Evolutionary conservation across 2,797 vertebrate genomes (phyloP).

Genomic region (Mus spretus): DNA sequence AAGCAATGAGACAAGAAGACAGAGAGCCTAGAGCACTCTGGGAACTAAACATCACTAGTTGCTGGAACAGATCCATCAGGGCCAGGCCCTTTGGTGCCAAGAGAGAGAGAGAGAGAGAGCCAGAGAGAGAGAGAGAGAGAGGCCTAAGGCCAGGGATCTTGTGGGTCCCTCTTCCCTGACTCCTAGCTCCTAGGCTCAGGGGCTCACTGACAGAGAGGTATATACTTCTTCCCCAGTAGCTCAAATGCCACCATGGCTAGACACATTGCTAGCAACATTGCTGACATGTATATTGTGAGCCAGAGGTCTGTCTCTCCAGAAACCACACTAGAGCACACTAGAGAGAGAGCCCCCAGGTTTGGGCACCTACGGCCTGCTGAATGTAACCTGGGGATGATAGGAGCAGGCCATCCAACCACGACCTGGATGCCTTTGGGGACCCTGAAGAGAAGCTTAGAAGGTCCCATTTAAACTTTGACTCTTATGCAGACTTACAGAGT

Average conservation of each 20-base stretch:
- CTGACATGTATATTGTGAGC: not conserved
- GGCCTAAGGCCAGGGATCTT: not conserved
- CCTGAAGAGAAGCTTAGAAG: not conserved
- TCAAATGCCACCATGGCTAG: not conserved
- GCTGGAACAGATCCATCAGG: not conserved
- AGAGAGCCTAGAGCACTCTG: not conserved
- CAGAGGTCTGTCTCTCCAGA: not conserved
- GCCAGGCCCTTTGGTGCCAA: not conserved
- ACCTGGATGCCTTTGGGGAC: not conserved
- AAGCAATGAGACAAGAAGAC: not conserved
- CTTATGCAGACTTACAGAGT: not conserved
- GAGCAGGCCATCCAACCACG: not conserved
- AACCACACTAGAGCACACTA: fast-evolving
- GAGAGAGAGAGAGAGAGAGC: no score
- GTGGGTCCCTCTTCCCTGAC: not conserved
- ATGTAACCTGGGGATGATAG: not conserved
- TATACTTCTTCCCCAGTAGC: not conserved
- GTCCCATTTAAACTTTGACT: not conserved
- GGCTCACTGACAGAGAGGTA: not conserved
- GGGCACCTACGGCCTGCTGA: not conserved
- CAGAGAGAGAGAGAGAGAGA: no score
- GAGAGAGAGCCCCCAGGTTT: no score
- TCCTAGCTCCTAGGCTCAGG: not conserved
- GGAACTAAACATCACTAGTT: not conserved
- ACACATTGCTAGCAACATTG: not conserved